Evolutionary conservation across 2,797 vertebrate species (phyloP), one percentile per base, ranked within the genome.

Genomic region (Sebastes iracundus): DNA sequence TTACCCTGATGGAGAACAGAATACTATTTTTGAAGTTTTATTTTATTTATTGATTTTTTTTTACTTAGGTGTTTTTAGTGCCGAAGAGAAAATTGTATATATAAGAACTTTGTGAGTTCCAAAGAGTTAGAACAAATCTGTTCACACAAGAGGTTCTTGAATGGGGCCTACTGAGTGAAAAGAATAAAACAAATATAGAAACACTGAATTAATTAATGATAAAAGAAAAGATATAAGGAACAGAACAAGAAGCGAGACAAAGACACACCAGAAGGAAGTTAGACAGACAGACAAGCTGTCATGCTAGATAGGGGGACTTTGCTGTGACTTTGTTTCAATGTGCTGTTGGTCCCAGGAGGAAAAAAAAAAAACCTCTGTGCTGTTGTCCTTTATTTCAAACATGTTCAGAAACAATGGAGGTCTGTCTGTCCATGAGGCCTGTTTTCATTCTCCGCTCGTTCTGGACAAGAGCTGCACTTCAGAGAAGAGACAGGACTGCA

Each of bases 301-400:
- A 68, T 66, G 32, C 18, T 42, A 55, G 46, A 72, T 49, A 5
- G n/a, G 22, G 25, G 59, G 76, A 56, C 66, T 68, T 32, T 0
- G 18, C 61, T 59, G 49, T 59, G 72, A 67, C 75, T 76, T 38
- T 63, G 62, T 81, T 30, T 87, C 70, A 73, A 67, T 80, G 62
- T 74, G 69, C 60, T 61, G 72, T 52, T 27, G 42, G 77, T 89
- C 79, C 81, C 79, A 55, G 42, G 72, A 70, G 73, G 59, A 1
- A 58, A 18, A 58, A 25, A 25, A 27, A 20, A 16, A 16, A 16
- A 5, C 6, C 63, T 78, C 55, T 8, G n/a, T 11, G 52, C 58
- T 72, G 63, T 78, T 77, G 82, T 90, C 77, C 79, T 89, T 88
- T 66, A 86, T 91, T 89, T 88, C 81, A 87, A 88, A 88, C 87